Conservation (phyloP, 2,113 vertebrate species). For the Chloroceryle aenea region DNA sequence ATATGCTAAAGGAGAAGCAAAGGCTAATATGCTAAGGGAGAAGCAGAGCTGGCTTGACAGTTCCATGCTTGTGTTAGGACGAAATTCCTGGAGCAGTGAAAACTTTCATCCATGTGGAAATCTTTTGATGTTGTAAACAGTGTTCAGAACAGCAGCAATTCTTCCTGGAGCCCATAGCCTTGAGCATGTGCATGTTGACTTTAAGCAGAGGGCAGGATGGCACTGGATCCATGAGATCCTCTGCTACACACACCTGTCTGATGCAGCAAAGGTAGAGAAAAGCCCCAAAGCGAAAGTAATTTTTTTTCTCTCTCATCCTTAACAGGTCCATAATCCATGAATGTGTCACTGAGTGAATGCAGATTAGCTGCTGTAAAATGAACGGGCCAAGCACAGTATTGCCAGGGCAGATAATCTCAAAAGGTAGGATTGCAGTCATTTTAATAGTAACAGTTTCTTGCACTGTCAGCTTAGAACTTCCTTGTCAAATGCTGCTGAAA, state of each 20-base stretch:
- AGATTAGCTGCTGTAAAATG: not conserved
- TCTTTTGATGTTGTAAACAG: not conserved
- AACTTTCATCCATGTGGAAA: not conserved
- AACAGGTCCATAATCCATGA: not conserved
- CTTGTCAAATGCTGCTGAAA: slow-evolving; percentile 12
- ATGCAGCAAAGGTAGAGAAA: not conserved
- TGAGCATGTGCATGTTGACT: not conserved
- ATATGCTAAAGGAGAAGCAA: not conserved
- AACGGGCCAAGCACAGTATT: not conserved
- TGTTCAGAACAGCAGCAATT: not conserved
- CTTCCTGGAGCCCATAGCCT: not conserved
- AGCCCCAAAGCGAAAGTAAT: not conserved
- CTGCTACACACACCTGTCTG: not conserved
- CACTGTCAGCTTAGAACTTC: not conserved
- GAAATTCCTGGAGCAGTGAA: not conserved
- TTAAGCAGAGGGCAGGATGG: not conserved
- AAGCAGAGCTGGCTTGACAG: slow-evolving; percentile 8
- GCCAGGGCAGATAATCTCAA: not conserved
- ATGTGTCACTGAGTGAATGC: not conserved
- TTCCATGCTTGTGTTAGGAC: not conserved
- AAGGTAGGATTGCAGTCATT: not conserved
- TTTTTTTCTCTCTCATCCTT: not conserved
- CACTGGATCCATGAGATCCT: not conserved
- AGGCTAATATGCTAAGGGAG: not conserved
- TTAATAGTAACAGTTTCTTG: not conserved